Evolutionary conservation across 2,797 vertebrate genomes (phyloP).

Genomic region (Cottoperca gobio): DNA sequence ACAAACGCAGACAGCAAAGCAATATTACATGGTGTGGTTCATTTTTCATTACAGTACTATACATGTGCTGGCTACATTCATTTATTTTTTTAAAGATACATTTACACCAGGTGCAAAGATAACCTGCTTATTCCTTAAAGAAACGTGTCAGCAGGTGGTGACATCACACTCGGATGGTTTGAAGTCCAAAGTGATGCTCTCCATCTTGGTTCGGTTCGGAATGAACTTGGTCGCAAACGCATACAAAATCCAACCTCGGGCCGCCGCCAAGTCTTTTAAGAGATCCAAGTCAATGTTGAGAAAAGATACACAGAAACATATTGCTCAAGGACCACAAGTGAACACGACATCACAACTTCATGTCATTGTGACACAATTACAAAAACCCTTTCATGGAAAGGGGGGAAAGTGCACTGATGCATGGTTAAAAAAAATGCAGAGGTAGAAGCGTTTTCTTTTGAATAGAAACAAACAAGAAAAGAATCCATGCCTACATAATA

Average conservation of each 20-base stretch:
- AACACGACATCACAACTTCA: slow-evolving; percentile 51
- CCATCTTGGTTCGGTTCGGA: slow-evolving; percentile 7
- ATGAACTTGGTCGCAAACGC: neutral
- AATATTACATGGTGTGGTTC: slow-evolving; percentile 35
- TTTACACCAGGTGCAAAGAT: slow-evolving; percentile 49
- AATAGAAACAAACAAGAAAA: slow-evolving; percentile 29
- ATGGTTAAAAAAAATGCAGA: slow-evolving; percentile 62
- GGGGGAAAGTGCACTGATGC: slow-evolving; percentile 52
- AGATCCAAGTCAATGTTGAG: slow-evolving; percentile 16
- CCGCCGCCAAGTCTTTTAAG: slow-evolving; percentile 3
- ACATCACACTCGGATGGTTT: slow-evolving; percentile 19
- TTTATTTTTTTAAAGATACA: slow-evolving; percentile 8
- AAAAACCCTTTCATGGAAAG: slow-evolving; percentile 82
- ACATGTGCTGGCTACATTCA: slow-evolving; percentile 52
- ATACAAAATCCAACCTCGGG: neutral
- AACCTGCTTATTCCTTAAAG: slow-evolving; percentile 16
- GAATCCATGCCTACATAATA: slow-evolving; percentile 38
- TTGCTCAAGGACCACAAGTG: slow-evolving; percentile 38
- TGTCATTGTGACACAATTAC: slow-evolving; percentile 78
- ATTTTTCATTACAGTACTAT: slow-evolving; percentile 52
- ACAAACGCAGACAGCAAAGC: slow-evolving; percentile 47
- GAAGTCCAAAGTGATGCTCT: slow-evolving; percentile 7
- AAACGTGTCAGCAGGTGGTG: slow-evolving; percentile 25
- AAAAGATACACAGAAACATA: slow-evolving; percentile 44
- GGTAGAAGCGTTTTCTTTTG: slow-evolving; percentile 71